These are phyloP conservation scores for Wiebesia pumilae DNA, from an alignment of 1,140 invertebrate species.

Conservation along the genomic window DNA sequence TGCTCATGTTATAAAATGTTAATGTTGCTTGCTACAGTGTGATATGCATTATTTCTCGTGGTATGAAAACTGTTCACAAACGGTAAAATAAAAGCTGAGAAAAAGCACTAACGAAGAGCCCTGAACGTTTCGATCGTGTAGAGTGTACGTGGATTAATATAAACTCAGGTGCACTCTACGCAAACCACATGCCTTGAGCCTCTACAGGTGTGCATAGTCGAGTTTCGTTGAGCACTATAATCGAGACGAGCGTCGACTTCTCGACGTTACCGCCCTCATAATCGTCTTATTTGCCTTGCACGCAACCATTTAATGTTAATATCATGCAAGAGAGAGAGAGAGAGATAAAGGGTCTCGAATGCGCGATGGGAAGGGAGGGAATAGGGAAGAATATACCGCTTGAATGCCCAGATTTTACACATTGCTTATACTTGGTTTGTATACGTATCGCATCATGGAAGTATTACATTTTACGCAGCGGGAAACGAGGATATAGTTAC, in stretches of 20 bases:
- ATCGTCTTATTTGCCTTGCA: slow-evolving; percentile 39
- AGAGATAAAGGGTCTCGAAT: not conserved
- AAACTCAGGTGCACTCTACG: not conserved
- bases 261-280: not conserved
- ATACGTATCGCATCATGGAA: not conserved
- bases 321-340: not conserved
- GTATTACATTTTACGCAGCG: not conserved
- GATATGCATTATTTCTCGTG: not conserved
- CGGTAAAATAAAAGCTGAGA: not conserved
- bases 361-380: not conserved
- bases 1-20: not conserved
- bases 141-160: not conserved
- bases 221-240: not conserved
- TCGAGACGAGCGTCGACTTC: not conserved
- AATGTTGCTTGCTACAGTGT: not conserved
- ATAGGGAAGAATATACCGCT: not conserved
- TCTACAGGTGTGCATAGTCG: not conserved
- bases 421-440: slow-evolving; percentile 4
- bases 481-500: not conserved
- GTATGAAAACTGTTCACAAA: not conserved
- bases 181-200: not conserved
- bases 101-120: not conserved
- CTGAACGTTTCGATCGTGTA: not conserved
- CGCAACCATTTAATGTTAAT: slow-evolving; percentile 19
- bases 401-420: not conserved